Conservation (phyloP, 2,888 invertebrate species). For the Chironomus tentans region DNA sequence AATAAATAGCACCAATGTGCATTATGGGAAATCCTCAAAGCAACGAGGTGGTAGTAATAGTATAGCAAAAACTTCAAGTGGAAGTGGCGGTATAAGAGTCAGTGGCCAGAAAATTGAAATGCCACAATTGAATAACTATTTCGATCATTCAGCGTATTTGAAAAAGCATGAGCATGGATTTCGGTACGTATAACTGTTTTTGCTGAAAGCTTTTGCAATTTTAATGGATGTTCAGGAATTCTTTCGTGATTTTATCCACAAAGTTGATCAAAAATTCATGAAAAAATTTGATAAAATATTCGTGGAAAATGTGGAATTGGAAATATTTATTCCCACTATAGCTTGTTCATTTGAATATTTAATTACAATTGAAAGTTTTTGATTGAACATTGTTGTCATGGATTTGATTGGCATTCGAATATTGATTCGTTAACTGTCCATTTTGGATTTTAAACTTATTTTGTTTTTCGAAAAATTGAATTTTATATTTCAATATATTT, state of each 20-base stretch:
- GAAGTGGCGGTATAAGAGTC: slow-evolving; percentile 1
- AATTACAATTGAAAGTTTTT: background rate
- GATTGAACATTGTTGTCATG: background rate
- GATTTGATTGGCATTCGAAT: background rate
- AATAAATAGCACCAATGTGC: background rate
- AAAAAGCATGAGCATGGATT: slow-evolving; percentile 19
- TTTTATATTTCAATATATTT: no score
- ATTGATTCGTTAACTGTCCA: no score
- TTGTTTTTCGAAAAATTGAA: no score
- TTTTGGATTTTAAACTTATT: no score
- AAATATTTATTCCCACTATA: background rate
- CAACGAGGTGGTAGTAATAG: slow-evolving; percentile 10
- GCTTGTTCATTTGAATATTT: background rate
- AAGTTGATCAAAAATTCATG: background rate
- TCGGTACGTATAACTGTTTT: background rate
- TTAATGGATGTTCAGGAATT: background rate
- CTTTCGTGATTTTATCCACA: background rate
- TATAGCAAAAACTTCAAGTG: background rate
- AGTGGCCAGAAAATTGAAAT: slow-evolving; percentile 19
- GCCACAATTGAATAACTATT: slow-evolving; percentile 20
- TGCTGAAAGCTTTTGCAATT: background rate
- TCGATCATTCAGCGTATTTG: slow-evolving; percentile 18
- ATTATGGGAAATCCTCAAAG: background rate
- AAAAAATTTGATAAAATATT: background rate
- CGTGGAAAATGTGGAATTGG: background rate